Evolutionary conservation across 2,113 vertebrate species (phyloP), one percentile per base, ranked within the genome.

Genomic region (Microtus ochrogaster): DNA sequence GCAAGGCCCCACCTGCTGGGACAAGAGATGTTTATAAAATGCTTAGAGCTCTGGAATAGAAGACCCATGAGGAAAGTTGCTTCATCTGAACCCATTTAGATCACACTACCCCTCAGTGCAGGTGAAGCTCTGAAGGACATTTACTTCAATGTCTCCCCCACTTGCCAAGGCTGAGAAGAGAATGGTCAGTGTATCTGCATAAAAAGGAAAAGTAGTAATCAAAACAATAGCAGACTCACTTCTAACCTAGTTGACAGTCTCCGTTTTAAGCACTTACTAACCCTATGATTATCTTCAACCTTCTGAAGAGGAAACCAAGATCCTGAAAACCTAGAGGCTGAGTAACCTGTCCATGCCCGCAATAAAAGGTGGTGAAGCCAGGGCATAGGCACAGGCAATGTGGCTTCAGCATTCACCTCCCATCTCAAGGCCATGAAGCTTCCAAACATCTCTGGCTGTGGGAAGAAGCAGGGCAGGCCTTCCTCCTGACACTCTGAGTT

Each of bases 371-470:
- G 17, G 72, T 3, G 0, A 0, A 14, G 41, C 21, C 17, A 3
- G 17, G 26, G 33, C 17, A 1, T 0, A 49, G 49, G 26, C 0
- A 0, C 0, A 5, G 85, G 44, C 68, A 33, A 17, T 7, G 9
- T 3, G 63, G 47, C 68, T 39, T 36, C 66, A 3, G 65, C 16
- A 5, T 2, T 65, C 0, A 1, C 7, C 11, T 36, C 52, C 26
- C 3, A 2, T 82, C 4, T 17, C 17, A 0, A 0, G 0, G 7
- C 44, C 39, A n/a, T 2, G 2, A 0, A 2, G 72, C n/a, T 30
- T 6, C 70, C 13, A 26, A 26, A 39, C 39, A 1, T 3, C 7
- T 7, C 0, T 0, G n/a, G 1, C 16, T 12, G 0, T 8, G 7
- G 89, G 1, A 47, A 14, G 89, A 22, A 66, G 21, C 6, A 0